Evolutionary conservation across 2,888 invertebrate genomes (phyloP).

Genomic region (Sipha maydis): DNA sequence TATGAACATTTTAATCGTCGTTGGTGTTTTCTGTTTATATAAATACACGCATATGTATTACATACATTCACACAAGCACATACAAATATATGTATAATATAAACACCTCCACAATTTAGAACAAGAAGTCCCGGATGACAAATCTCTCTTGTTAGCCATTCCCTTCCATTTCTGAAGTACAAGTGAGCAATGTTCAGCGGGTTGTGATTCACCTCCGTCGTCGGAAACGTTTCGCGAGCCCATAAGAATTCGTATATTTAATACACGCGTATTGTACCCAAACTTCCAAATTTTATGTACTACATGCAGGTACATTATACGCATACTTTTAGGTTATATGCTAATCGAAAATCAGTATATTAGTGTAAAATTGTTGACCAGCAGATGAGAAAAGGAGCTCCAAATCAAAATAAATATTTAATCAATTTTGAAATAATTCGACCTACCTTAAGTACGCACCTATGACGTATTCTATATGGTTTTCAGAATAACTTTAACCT

Average conservation of each 20-base stretch:
- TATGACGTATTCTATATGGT: too few species aligned
- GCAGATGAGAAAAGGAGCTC: too few species aligned
- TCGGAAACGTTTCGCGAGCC: not conserved
- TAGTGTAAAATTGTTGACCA: too few species aligned
- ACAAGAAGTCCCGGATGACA: not conserved
- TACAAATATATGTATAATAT: not conserved
- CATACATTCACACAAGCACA: not conserved
- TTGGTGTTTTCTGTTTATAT: not conserved
- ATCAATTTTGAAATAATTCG: too few species aligned
- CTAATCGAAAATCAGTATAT: too few species aligned
- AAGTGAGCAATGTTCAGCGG: not conserved
- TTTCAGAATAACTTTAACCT: too few species aligned
- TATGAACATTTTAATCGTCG: not conserved
- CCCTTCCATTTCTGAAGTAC: not conserved
- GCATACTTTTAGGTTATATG: too few species aligned
- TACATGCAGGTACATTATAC: not conserved
- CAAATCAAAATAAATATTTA: too few species aligned
- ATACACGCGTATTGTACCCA: not conserved
- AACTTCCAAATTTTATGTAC: not conserved
- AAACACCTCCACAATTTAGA: not conserved
- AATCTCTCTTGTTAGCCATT: constrained; percentile 3
- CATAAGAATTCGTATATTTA: not conserved
- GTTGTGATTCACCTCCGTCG: not conserved
- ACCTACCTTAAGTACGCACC: too few species aligned
- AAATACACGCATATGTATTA: not conserved